Base-by-base conservation (phyloP, 1,140 invertebrate species). In the Pollicipes pollicipes region DNA sequence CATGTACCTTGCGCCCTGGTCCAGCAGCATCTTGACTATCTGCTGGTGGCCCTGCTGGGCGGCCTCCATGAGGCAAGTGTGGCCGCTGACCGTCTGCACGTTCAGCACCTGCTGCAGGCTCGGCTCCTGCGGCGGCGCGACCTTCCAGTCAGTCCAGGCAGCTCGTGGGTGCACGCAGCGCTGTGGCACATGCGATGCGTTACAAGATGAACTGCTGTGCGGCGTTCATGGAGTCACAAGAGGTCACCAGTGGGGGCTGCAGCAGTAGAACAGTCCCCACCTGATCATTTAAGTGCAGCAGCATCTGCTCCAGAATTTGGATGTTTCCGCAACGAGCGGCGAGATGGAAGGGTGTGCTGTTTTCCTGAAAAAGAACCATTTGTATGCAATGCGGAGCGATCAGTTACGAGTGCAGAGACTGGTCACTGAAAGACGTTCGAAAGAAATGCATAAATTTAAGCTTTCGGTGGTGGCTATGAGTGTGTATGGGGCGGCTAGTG, bases 321-420 rank as follows among this genome's bases (percentile, higher is more conserved):
- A 95, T 95, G 80, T 98, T 99, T 8, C 97, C 97, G 4, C 91
- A 90, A 28, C 92, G 83, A 8, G 95, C 93, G 77, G 92, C 93
- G 75, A 95, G 90, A 80, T 99, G 97, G 76, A 99, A 90, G 0
- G 92, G 89, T 0, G 95, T 96, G 82, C 99, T 96, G 74, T 89
- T 84, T 0, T 86, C 88, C 81, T 92, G 86, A 16, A 77, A 77
- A 66, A 69, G 29, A 66, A 68, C 21, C 70, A 74, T 26, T 63
- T 68, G 37, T 28, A 32, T n/a, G 17, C 35, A 26, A 21, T 35
- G 8, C 8, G 32, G 2, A 32, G 16, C 6, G 27, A 72, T 6
- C 6, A 8, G 35, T 35, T 35, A 35, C 35, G 35, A 35, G 17
- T 8, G 6, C 6, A 6, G 17, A 35, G 17, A 35, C 45, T 2